Evolutionary conservation across 2,113 vertebrate species (phyloP).

Genomic region (Coryphaenoides rupestris): DNA sequence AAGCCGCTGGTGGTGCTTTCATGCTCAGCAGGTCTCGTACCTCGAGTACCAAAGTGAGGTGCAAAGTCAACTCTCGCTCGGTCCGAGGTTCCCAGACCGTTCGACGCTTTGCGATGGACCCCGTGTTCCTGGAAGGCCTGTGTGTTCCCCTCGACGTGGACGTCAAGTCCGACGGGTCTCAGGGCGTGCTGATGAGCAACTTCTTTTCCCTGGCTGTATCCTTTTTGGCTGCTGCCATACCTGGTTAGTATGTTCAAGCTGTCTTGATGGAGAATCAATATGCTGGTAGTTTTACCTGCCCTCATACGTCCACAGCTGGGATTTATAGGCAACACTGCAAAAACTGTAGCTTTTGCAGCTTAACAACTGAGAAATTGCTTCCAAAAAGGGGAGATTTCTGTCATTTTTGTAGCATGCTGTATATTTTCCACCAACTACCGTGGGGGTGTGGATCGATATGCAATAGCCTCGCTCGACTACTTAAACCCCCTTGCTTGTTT

Average conservation of each 20-base stretch:
- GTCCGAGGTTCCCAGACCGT: slow-evolving; percentile 55
- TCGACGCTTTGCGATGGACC: slow-evolving; percentile 26
- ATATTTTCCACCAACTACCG: too few relatives aligned
- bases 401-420: too few relatives aligned
- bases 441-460: too few relatives aligned
- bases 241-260: not conserved
- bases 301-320: too few relatives aligned
- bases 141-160: slow-evolving; percentile 66
- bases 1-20: slow-evolving; percentile 38
- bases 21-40: slow-evolving; percentile 62
- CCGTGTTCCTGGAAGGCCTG: slow-evolving; percentile 49
- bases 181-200: slow-evolving; percentile 40
- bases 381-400: too few relatives aligned
- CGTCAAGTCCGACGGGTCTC: slow-evolving; percentile 54
- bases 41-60: slow-evolving; percentile 51
- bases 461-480: too few relatives aligned
- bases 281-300: too few relatives aligned
- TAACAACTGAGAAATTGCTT: too few relatives aligned
- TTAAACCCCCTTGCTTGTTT: too few relatives aligned
- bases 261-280: not conserved
- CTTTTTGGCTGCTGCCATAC: slow-evolving; percentile 64
- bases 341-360: too few relatives aligned
- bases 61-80: slow-evolving; percentile 58
- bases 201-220: slow-evolving; percentile 82
- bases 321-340: too few relatives aligned